Percentiles rank a stretch among this genome's conserved stretches.
Evolutionary conservation across 2,113 vertebrate genomes (phyloP).

Genomic region (Nycticryphes semicollaris): DNA sequence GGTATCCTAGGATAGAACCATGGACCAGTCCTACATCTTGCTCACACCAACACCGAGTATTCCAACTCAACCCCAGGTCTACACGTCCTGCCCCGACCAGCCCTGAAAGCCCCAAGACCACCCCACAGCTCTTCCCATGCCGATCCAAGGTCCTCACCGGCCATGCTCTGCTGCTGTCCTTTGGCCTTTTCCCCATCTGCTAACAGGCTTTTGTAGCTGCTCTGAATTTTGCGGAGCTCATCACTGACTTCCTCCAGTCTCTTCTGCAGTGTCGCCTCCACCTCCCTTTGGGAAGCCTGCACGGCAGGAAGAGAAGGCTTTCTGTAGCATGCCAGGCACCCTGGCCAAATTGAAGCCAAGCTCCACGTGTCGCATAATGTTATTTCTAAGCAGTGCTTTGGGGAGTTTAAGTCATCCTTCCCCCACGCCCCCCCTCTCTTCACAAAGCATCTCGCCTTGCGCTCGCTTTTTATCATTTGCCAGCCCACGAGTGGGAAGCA

Average conservation of each 20-base stretch:
- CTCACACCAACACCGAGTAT: background rate
- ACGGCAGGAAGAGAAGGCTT: background rate
- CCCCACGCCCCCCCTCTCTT: fast-evolving
- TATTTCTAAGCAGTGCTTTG: background rate
- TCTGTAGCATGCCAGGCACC: background rate
- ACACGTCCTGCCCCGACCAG: background rate
- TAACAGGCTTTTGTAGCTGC: conserved; percentile 78
- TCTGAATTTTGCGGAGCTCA: conserved; percentile 85
- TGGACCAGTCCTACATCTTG: fast-evolving
- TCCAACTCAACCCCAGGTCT: background rate
- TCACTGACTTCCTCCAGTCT: conserved; percentile 86
- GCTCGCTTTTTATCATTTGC: background rate
- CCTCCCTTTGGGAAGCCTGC: conserved; percentile 82
- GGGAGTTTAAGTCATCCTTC: background rate
- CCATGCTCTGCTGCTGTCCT: conserved; percentile 78
- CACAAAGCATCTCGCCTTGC: fast-evolving
- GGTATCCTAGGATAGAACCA: background rate
- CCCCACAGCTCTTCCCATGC: background rate
- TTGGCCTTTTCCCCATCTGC: conserved; percentile 80
- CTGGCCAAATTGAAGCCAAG: background rate
- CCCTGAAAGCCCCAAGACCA: background rate
- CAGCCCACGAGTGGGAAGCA: background rate
- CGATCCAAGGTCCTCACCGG: conserved; percentile 70
- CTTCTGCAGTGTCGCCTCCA: conserved; percentile 83
- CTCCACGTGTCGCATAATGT: background rate